Percentiles rank a stretch among this genome's conserved stretches.
Evolutionary conservation across 2,888 invertebrate species (phyloP).

Genomic region (Temnothorax unifasciatus): DNA sequence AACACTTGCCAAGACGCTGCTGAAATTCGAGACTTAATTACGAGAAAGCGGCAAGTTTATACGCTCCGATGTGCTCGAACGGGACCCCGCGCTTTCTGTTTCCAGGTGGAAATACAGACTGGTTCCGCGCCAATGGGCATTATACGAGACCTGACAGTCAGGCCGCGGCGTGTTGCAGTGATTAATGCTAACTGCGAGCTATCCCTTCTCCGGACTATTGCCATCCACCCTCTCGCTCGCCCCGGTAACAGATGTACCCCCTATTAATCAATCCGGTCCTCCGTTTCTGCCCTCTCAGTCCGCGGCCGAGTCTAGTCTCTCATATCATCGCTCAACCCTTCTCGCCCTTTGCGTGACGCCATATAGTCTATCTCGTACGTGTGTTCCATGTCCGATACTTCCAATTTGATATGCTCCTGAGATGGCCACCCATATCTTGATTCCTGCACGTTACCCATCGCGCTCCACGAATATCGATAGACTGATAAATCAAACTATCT

Average conservation of each 20-base stretch:
- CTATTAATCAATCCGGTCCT: slow-evolving; percentile 85
- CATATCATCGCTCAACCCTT: slow-evolving; percentile 82
- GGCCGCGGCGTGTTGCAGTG: slow-evolving; percentile 84
- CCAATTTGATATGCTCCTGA: slow-evolving; percentile 40
- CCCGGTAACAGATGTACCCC: slow-evolving; percentile 85
- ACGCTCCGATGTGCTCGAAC: slow-evolving; percentile 71
- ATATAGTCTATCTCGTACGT: slow-evolving; percentile 58
- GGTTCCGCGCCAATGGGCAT: slow-evolving; percentile 80
- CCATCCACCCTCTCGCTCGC: slow-evolving; percentile 82
- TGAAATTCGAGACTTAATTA: slow-evolving; percentile 56
- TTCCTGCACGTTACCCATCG: slow-evolving; percentile 13
- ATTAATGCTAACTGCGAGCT: slow-evolving; percentile 85
- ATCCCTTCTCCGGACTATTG: slow-evolving; percentile 81
- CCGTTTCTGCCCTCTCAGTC: slow-evolving; percentile 71
- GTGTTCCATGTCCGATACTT: slow-evolving; percentile 34
- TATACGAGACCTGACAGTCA: slow-evolving; percentile 81
- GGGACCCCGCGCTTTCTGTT: slow-evolving; percentile 69
- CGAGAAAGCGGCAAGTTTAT: slow-evolving; percentile 63
- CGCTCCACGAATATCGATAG: slow-evolving; percentile 30
- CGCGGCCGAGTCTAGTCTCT: slow-evolving; percentile 73
- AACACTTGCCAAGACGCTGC: slow-evolving; percentile 47
- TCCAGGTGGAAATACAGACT: slow-evolving; percentile 76
- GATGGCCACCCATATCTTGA: slow-evolving; percentile 31
- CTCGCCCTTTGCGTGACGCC: slow-evolving; percentile 66
- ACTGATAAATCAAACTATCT: background rate